A percentile compares a stretch with the other conserved stretches of the same genome.
phyloP scores from a whole-genome alignment of 2,888 invertebrate species.

The Drosophila neotestacea region DNA sequence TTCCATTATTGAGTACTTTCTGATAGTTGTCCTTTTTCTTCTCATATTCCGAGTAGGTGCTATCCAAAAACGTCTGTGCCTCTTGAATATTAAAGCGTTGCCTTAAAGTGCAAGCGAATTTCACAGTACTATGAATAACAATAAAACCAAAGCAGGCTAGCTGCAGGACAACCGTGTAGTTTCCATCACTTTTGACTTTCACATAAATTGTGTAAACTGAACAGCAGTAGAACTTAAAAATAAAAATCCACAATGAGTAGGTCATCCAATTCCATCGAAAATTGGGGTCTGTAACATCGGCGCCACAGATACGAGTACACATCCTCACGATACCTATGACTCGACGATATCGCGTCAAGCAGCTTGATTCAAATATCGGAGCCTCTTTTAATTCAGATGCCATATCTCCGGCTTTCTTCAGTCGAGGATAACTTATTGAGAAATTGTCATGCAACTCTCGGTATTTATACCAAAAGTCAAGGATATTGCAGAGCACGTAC shows the following conservation, averaged over 20 bases:
- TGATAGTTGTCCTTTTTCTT: constrained; percentile 22
- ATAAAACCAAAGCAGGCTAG: constrained; percentile 39
- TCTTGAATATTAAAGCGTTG: constrained; percentile 5
- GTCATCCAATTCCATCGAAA: constrained; percentile 33
- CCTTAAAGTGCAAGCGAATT: constrained; percentile 4
- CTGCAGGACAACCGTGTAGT: constrained; percentile 50
- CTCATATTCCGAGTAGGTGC: constrained; percentile 47
- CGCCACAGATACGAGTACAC: constrained; percentile 25
- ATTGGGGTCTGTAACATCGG: constrained; percentile 25
- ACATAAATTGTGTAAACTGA: constrained; percentile 58
- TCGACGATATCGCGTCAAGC: constrained; percentile 12
- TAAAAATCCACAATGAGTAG: constrained; percentile 8
- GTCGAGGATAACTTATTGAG: neutral
- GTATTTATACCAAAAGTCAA: constrained; percentile 17
- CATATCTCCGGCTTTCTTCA: neutral
- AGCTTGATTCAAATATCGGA: neutral
- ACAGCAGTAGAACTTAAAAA: constrained; percentile 24
- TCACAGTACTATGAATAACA: constrained; percentile 23
- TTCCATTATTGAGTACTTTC: constrained; percentile 23
- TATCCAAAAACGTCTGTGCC: constrained; percentile 14
- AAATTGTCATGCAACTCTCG: neutral
- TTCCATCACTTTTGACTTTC: constrained; percentile 29
- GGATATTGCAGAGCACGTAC: too few species aligned
- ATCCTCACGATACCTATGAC: constrained; percentile 1
- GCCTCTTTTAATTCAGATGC: neutral